Conservation (phyloP, 2,797 vertebrate genomes). For the Vireo griseus region DNA sequence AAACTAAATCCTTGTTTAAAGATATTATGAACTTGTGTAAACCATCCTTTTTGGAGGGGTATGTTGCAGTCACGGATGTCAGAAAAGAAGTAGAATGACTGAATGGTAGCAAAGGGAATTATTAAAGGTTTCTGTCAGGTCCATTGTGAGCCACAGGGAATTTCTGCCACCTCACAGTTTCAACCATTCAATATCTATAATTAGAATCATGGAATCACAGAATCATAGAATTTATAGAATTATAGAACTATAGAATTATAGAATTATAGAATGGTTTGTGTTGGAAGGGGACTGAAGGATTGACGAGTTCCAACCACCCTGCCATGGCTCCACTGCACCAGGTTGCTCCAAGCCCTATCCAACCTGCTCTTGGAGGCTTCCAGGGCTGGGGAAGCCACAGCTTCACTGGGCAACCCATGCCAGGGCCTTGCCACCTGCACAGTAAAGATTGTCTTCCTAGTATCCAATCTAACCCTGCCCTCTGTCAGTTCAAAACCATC, state of each 20-base stretch:
- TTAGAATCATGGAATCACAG: too few relatives aligned
- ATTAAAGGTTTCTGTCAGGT: background rate
- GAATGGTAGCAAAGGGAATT: background rate
- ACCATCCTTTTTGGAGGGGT: background rate
- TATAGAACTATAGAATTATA: background rate
- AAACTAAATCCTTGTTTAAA: background rate
- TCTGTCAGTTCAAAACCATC: background rate
- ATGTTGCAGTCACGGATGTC: fast-evolving
- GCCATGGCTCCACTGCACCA: background rate
- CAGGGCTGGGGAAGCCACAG: background rate
- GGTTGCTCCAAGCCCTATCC: background rate
- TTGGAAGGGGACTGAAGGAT: background rate
- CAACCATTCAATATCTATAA: background rate
- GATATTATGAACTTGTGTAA: background rate
- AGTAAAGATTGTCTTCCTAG: too few relatives aligned
- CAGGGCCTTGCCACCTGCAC: background rate
- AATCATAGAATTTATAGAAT: too few relatives aligned
- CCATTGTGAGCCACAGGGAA: background rate
- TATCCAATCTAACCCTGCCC: background rate
- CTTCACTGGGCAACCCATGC: fast-evolving
- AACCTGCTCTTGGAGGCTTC: background rate
- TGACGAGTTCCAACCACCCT: background rate
- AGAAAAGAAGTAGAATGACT: background rate
- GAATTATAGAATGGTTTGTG: background rate
- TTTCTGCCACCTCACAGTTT: background rate